Conservation (phyloP, 2,113 vertebrate genomes). For the Condylura cristata region DNA sequence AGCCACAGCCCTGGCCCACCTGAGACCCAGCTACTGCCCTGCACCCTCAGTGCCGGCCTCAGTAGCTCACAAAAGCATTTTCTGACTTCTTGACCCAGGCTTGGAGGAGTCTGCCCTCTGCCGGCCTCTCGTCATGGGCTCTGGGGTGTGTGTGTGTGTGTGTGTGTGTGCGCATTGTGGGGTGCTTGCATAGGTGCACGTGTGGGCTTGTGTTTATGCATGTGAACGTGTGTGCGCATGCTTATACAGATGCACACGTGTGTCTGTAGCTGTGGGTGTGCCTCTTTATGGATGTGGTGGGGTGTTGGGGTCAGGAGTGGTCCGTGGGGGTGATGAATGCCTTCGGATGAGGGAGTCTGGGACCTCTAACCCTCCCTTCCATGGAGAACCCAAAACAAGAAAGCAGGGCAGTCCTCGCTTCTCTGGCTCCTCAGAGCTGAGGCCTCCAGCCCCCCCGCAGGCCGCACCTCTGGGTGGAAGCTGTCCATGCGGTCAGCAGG, state of each 20-base stretch:
- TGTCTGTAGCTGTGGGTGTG: accelerated
- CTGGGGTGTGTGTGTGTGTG: not conserved
- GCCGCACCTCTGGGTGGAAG: not conserved
- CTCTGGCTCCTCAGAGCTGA: not conserved
- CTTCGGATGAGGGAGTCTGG: not conserved
- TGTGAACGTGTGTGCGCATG: not conserved
- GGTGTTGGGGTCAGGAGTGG: too few species aligned
- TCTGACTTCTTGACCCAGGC: not conserved
- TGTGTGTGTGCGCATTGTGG: not conserved
- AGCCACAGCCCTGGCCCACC: accelerated
- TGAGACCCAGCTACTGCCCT: not conserved
- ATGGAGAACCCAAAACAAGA: accelerated
- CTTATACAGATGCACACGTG: too few species aligned
- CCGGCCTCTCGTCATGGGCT: not conserved
- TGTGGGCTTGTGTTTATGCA: too few species aligned
- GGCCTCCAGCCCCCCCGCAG: not conserved
- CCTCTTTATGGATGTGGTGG: not conserved
- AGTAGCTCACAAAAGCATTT: not conserved
- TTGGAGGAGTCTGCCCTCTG: not conserved
- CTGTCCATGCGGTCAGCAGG: not conserved
- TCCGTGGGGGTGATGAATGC: not conserved
- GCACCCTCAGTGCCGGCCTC: not conserved
- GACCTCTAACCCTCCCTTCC: not conserved
- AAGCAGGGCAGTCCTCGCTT: not conserved
- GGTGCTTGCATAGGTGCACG: too few species aligned